Conservation (phyloP, 1,140 invertebrate genomes). For the Pemphigus obesinymphae region DNA sequence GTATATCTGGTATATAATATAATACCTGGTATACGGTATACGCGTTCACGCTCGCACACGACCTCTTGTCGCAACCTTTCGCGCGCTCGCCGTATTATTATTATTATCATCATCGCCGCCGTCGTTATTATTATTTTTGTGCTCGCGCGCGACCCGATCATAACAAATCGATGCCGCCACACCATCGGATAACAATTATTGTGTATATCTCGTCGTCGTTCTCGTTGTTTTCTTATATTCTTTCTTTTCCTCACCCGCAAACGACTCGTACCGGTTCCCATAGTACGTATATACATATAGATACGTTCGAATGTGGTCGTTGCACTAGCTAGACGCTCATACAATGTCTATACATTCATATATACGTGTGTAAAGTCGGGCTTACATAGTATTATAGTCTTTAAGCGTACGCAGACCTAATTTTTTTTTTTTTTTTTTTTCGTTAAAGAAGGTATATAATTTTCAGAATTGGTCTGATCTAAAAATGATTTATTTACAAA, state of each 20-base stretch:
- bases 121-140: neutral
- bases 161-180: constrained; percentile 23
- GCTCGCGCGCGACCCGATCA: constrained; percentile 16
- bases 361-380: neutral
- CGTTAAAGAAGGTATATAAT: no score
- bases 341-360: neutral
- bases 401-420: no score
- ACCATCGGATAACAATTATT: constrained; percentile 29
- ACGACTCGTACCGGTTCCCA: constrained; percentile 14
- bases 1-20: neutral
- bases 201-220: neutral
- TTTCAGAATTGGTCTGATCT: no score
- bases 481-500: no score
- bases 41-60: neutral
- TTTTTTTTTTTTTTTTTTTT: no score
- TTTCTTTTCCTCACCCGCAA: neutral
- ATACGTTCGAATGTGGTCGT: constrained; percentile 17
- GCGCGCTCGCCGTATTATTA: neutral
- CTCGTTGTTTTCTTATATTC: no score
- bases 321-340: neutral
- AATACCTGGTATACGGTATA: neutral
- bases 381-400: neutral
- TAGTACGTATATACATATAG: no score
- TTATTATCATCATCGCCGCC: neutral
- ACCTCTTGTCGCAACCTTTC: constrained; percentile 9